Conservation (phyloP, 2,113 vertebrate genomes). For the Corvus cornix region DNA sequence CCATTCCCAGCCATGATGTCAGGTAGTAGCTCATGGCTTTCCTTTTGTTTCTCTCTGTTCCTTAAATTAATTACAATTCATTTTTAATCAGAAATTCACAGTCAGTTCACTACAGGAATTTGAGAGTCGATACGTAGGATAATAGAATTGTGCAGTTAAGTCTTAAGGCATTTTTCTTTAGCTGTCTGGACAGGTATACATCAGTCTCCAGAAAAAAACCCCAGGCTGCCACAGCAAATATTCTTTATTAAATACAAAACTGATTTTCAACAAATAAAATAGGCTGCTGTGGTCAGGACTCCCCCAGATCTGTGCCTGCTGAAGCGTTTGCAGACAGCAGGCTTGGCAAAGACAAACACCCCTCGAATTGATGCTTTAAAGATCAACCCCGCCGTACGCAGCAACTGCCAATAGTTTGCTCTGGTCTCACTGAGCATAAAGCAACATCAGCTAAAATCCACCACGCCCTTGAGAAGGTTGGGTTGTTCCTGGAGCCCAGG, state of each 20-base stretch:
- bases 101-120: background rate
- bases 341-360: background rate
- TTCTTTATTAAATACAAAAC: constrained; percentile 48
- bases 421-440: background rate
- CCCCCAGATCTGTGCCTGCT: background rate
- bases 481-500: background rate
- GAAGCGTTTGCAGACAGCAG: constrained; percentile 39
- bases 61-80: background rate
- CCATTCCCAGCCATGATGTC: background rate
- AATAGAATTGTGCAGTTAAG: background rate
- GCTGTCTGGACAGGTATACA: constrained; percentile 42
- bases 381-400: background rate
- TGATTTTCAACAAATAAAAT: constrained; percentile 51
- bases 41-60: background rate
- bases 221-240: constrained; percentile 29
- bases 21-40: background rate
- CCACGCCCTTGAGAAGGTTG: background rate
- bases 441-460: background rate
- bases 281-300: constrained; percentile 44
- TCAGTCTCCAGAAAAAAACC: background rate
- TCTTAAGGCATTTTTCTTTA: constrained; percentile 19
- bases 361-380: background rate
- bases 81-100: constrained; percentile 11
- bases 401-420: background rate
- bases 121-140: background rate